Conservation (phyloP, 2,113 vertebrate genomes). For the Columba livia region DNA sequence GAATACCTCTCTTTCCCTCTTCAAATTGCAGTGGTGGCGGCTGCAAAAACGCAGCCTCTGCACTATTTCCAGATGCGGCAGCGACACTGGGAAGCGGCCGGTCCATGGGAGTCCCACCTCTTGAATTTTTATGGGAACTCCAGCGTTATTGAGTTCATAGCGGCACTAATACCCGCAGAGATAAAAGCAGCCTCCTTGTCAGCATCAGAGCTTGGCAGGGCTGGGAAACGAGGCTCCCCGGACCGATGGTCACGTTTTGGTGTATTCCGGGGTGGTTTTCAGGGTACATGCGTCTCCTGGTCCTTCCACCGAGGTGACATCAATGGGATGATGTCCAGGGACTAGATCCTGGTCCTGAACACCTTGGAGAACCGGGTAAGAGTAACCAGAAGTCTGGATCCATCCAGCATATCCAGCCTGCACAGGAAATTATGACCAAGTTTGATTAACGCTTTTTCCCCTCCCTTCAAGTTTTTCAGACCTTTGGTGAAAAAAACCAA, state of each 20-base stretch:
- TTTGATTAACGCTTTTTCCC: background rate
- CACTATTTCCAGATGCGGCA: constrained; percentile 14
- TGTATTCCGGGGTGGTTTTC: background rate
- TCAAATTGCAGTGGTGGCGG: constrained; percentile 20
- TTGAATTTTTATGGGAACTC: constrained; percentile 16
- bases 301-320: background rate
- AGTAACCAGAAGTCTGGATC: background rate
- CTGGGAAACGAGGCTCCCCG: background rate
- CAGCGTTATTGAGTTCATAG: background rate
- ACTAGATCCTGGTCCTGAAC: background rate
- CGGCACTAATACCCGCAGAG: background rate
- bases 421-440: background rate
- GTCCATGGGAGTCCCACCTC: background rate
- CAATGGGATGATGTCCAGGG: background rate
- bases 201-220: background rate
- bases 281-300: background rate
- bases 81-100: background rate
- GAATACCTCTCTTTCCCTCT: constrained; percentile 54
- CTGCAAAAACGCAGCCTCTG: background rate
- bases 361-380: background rate
- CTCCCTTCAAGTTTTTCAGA: background rate
- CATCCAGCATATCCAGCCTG: background rate
- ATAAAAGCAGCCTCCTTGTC: constrained; percentile 24
- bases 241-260: rapidly evolving
- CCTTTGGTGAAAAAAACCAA: background rate